Evolutionary conservation across 2,888 invertebrate genomes (phyloP).

Genomic region (Torymus aiolomorphi): DNA sequence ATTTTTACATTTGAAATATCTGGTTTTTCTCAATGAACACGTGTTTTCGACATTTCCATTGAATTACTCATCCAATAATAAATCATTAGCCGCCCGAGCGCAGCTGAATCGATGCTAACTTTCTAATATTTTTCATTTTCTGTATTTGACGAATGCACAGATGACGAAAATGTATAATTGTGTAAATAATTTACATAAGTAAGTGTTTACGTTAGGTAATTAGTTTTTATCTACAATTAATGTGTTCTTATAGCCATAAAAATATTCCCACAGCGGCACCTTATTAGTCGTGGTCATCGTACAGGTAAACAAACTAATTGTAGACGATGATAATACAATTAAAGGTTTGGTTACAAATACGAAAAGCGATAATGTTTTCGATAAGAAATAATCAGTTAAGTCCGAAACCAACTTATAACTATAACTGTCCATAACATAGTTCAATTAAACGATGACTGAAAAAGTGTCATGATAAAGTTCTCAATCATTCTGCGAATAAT

Average conservation of each 20-base stretch:
- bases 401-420: no score
- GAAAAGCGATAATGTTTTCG: no score
- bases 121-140: conserved; percentile 46
- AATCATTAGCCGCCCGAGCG: conserved; percentile 15
- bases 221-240: conserved; percentile 24
- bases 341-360: no score
- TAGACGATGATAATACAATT: no score
- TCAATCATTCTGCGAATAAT: no score
- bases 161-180: conserved; percentile 31
- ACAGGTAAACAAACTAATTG: no score
- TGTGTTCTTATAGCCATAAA: conserved; percentile 2
- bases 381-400: no score
- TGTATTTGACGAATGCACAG: conserved; percentile 9
- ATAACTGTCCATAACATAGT: no score
- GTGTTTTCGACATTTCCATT: conserved; percentile 7
- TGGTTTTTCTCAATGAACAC: neutral
- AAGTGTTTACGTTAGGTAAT: conserved; percentile 33
- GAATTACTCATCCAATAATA: conserved; percentile 20
- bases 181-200: conserved; percentile 50
- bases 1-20: neutral
- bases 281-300: no score
- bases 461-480: no score
- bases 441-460: no score
- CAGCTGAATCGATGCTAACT: conserved; percentile 29
- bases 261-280: neutral